Evolutionary conservation across 2,113 vertebrate species (phyloP).

Genomic region (Periophthalmus modestus): DNA sequence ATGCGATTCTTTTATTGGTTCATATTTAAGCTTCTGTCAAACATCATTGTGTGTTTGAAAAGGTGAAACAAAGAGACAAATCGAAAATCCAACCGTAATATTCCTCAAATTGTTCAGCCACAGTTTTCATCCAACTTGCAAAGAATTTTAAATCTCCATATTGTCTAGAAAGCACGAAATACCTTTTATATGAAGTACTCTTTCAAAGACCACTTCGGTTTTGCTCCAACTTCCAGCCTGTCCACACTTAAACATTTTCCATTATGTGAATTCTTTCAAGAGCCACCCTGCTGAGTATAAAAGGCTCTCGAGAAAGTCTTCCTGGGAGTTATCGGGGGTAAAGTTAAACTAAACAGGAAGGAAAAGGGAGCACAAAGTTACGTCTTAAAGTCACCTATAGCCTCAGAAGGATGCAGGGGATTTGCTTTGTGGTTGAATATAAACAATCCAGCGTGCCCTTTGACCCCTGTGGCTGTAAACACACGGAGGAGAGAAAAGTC

Average conservation of each 20-base stretch:
- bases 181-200: background rate
- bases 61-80: background rate
- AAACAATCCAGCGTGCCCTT: conserved; percentile 34
- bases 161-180: too few species aligned
- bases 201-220: background rate
- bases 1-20: too few species aligned
- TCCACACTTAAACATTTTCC: conserved; percentile 2
- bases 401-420: conserved; percentile 14
- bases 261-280: conserved; percentile 23
- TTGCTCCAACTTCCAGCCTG: background rate
- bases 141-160: background rate
- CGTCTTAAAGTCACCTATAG: conserved; percentile 23
- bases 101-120: too few species aligned
- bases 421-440: conserved; percentile 34
- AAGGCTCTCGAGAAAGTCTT: conserved; percentile 17
- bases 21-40: background rate
- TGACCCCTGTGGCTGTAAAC: conserved; percentile 19
- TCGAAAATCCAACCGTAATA: background rate
- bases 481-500: conserved; percentile 20
- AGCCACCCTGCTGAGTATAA: conserved; percentile 21
- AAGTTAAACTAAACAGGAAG: conserved; percentile 46
- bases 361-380: conserved; percentile 25
- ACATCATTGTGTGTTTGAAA: background rate
- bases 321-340: conserved; percentile 25
- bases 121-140: background rate